These are phyloP conservation scores for Glomeris maerens DNA, from an alignment of 1,140 invertebrate species.

Conservation along the genomic window DNA sequence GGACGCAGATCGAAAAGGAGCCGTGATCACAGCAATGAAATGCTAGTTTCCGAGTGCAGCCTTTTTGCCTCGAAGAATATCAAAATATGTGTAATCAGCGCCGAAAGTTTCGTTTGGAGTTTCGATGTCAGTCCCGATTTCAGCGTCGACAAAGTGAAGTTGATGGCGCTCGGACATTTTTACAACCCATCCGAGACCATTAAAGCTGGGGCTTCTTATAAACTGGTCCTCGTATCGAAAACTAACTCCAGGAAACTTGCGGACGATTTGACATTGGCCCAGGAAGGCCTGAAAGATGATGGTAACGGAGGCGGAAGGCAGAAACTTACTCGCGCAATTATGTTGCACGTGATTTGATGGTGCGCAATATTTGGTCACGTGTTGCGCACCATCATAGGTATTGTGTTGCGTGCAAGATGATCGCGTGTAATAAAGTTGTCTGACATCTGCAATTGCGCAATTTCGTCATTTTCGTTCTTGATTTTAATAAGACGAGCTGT, in stretches of 20 bases:
- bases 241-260: conserved; percentile 23
- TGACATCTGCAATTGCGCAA: too few relatives aligned
- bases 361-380: too few relatives aligned
- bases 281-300: conserved; percentile 29
- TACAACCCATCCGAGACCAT: conserved; percentile 24
- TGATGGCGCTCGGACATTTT: conserved; percentile 27
- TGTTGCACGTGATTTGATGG: too few relatives aligned
- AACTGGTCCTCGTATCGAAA: conserved; percentile 27
- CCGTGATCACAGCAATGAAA: too few relatives aligned
- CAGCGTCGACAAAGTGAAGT: conserved; percentile 31
- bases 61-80: conserved; percentile 9
- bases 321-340: too few relatives aligned
- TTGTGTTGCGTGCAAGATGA: too few relatives aligned
- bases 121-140: conserved; percentile 25
- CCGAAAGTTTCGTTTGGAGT: conserved; percentile 24
- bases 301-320: conserved; percentile 18
- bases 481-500: too few relatives aligned
- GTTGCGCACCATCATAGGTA: too few relatives aligned
- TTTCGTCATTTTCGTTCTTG: too few relatives aligned
- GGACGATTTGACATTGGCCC: conserved; percentile 24
- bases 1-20: too few relatives aligned
- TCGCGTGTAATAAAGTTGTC: too few relatives aligned
- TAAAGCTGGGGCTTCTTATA: conserved; percentile 29
- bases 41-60: conserved; percentile 8
- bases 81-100: conserved; percentile 26